Conservation (phyloP, 2,797 vertebrate genomes). For the Melanotaenia pygmaea region DNA sequence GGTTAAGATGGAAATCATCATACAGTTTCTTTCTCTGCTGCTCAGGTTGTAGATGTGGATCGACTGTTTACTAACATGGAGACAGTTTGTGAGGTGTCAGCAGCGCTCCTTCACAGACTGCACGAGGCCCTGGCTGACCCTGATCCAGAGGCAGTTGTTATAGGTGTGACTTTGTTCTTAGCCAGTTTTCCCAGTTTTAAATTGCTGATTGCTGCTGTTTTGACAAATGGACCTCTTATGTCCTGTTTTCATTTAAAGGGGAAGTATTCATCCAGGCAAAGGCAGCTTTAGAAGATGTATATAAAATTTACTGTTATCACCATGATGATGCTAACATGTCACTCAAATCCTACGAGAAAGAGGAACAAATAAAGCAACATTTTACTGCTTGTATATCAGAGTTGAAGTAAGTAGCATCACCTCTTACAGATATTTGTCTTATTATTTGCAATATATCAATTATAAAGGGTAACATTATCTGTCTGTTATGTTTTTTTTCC, state of each 20-base stretch:
- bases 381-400: slow-evolving; percentile 88
- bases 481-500: neutral
- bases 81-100: slow-evolving; percentile 90
- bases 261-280: slow-evolving; percentile 94
- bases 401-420: slow-evolving; percentile 88
- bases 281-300: slow-evolving; percentile 91
- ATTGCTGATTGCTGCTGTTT: neutral
- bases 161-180: slow-evolving; percentile 82
- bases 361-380: slow-evolving; percentile 91
- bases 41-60: slow-evolving; percentile 91
- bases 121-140: slow-evolving; percentile 88
- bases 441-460: neutral
- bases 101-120: slow-evolving; percentile 88
- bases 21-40: neutral
- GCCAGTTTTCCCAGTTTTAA: too few relatives aligned
- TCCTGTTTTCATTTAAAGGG: slow-evolving; percentile 76
- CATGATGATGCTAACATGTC: slow-evolving; percentile 91
- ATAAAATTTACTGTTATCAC: slow-evolving; percentile 97
- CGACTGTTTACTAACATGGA: slow-evolving; percentile 96
- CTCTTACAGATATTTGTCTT: slow-evolving; percentile 4
- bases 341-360: slow-evolving; percentile 93
- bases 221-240: neutral
- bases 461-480: neutral
- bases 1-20: neutral
- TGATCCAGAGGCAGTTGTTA: slow-evolving; percentile 88